Evolutionary conservation across 2,888 invertebrate species (phyloP), one percentile per base, ranked within the genome.

Genomic region (Empis livida): DNA sequence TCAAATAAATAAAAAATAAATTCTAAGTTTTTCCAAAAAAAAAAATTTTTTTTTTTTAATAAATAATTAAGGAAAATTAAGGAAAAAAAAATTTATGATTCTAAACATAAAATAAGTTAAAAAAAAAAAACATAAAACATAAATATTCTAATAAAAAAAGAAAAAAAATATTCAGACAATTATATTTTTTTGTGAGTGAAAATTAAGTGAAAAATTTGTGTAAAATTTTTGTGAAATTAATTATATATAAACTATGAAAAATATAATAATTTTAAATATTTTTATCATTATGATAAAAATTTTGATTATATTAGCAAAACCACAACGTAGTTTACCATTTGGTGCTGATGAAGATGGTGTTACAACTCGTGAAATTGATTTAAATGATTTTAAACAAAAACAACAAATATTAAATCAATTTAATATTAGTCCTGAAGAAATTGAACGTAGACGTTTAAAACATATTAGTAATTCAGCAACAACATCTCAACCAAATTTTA

Each of bases 341-440:
- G 35, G n/a, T 5, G 35, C 35, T 13, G 35, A 3, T 35, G 35
- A 35, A 35, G n/a, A 13, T n/a, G 35, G n/a, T 13, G n/a, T n/a
- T 15, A 49, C 49, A 43, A 45, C 49, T 32, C 49, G 43, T 40
- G 23, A 45, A 40, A 40, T 51, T 37, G 47, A 51, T 40, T 39
- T 51, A 15, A 47, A 46, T 42, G 48, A 51, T 47, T 49, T 49
- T 16, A 47, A 49, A 23, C 45, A 67, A 50, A 59, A 61, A 45
- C 59, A 37, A 42, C 15, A 60, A 16, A 59, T 67, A 20, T 56
- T 62, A 50, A 51, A 56, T 32, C 59, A 59, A 47, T 67, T 67
- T 52, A 66, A 67, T 56, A 52, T 67, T 31, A 67, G 68, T 46
- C 58, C 60, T 17, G 67, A 61, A 42, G 59, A 65, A 49, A 56